Evolutionary conservation across 2,888 invertebrate species (phyloP), one percentile per base, ranked within the genome.

Genomic region (Lepas anatifera): DNA sequence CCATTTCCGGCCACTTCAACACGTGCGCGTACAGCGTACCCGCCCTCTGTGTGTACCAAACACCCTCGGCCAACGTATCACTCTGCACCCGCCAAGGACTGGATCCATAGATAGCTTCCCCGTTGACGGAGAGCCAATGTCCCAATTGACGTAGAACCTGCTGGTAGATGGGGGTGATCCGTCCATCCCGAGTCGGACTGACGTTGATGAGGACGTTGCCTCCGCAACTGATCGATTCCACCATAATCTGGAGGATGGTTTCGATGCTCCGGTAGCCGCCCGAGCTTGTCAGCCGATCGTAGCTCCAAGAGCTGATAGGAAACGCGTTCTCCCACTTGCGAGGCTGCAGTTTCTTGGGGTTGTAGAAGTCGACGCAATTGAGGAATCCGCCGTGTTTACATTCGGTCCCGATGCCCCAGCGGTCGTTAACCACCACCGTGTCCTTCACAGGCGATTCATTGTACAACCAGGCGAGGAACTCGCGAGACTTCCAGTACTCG

Each of bases 241-340:
- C 87, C 22, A 94, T 79, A 77, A 88, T 85, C 74, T 82, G 81
- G 0, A 94, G 81, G 3, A 97, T 80, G 73, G 92, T 87, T 39
- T 73, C 69, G 43, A 73, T 72, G 70, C 85, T 87, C 73, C 89
- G 79, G 75, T 88, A 88, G 75, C 92, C 88, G 11, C n/a, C n/a
- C n/a, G n/a, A n/a, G n/a, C n/a, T n/a, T n/a, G n/a, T n/a, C n/a
- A n/a, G n/a, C n/a, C n/a, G n/a, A 63, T 92, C 82, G 77, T 86
- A 92, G 0, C 95, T 95, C 94, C 94, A 95, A 0, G 95, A 93
- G 29, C 82, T 97, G 52, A 98, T 82, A 0, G 96, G 94, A 85
- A 96, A 89, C 29, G 90, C 90, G 79, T 96, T 96, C 80, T 97
- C 97, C 95, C 95, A 98, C 81, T 98, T 98, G 76, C 92, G 92